Evolutionary conservation across 2,797 vertebrate species (phyloP).

Genomic region (Telmatherina bonti): DNA sequence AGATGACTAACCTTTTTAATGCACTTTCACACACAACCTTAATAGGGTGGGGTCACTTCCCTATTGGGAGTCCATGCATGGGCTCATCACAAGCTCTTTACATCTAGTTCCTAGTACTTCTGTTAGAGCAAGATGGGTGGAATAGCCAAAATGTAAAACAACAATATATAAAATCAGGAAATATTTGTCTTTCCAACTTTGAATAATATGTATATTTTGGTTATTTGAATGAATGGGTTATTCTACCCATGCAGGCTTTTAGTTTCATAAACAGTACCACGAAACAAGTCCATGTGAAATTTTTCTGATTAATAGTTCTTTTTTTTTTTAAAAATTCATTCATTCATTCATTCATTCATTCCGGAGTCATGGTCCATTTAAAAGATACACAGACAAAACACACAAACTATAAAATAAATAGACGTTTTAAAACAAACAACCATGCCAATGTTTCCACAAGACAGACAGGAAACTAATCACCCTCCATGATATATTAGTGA

Average conservation of each 20-base stretch:
- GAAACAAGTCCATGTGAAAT: background rate
- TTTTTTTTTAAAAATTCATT: too few relatives aligned
- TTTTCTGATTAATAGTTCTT: background rate
- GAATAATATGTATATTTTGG: background rate
- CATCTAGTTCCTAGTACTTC: conserved; percentile 18
- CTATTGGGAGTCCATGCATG: conserved; percentile 40
- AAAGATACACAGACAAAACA: too few relatives aligned
- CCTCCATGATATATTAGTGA: too few relatives aligned
- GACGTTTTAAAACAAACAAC: too few relatives aligned
- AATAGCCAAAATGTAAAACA: background rate
- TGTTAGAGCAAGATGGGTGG: conserved; percentile 9
- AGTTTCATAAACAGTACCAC: background rate
- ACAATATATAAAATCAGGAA: background rate
- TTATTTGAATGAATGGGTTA: background rate
- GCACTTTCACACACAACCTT: conserved; percentile 21
- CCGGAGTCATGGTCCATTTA: too few relatives aligned
- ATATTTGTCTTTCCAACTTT: background rate
- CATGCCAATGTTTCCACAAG: too few relatives aligned
- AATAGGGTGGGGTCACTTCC: conserved; percentile 59
- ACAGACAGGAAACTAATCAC: too few relatives aligned
- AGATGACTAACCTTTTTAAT: too few relatives aligned
- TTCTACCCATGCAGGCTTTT: conserved; percentile 7
- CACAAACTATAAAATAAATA: too few relatives aligned
- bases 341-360: too few relatives aligned
- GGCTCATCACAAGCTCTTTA: conserved; percentile 24